Evolutionary conservation across 2,113 vertebrate genomes (phyloP).

Genomic region (Hyaena hyaena): DNA sequence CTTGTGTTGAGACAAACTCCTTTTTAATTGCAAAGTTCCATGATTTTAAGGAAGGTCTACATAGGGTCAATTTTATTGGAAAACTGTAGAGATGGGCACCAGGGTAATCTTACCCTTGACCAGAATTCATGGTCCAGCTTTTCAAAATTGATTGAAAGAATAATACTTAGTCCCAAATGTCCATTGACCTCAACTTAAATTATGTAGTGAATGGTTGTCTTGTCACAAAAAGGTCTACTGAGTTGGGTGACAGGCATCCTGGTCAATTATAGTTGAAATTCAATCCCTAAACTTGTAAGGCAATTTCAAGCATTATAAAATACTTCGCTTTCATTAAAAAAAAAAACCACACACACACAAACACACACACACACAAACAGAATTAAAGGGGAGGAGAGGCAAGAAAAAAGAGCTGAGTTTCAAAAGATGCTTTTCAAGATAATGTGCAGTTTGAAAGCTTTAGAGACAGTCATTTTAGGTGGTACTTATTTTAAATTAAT

Average conservation of each 20-base stretch:
- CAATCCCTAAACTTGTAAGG: not conserved
- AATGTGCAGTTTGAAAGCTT: conserved; percentile 65
- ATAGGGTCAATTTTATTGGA: not conserved
- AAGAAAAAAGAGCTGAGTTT: not conserved
- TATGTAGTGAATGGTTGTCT: not conserved
- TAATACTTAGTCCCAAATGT: not conserved
- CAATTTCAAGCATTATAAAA: not conserved
- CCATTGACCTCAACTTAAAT: not conserved
- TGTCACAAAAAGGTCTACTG: not conserved
- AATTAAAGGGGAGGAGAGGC: not conserved
- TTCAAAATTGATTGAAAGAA: conserved; percentile 11
- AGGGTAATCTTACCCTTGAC: not conserved
- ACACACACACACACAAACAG: not conserved
- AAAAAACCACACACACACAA: no score
- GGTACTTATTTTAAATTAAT: conserved; percentile 60
- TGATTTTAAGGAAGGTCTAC: not conserved
- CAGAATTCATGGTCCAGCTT: not conserved
- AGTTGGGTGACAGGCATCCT: not conserved
- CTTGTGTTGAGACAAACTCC: not conserved
- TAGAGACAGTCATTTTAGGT: conserved; percentile 62
- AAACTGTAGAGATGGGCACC: not conserved
- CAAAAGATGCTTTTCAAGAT: conserved; percentile 47
- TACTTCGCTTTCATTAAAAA: not conserved
- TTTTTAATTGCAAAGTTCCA: not conserved
- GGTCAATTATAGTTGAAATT: not conserved